Conservation (phyloP, 2,797 vertebrate species). For the Falco biarmicus region DNA sequence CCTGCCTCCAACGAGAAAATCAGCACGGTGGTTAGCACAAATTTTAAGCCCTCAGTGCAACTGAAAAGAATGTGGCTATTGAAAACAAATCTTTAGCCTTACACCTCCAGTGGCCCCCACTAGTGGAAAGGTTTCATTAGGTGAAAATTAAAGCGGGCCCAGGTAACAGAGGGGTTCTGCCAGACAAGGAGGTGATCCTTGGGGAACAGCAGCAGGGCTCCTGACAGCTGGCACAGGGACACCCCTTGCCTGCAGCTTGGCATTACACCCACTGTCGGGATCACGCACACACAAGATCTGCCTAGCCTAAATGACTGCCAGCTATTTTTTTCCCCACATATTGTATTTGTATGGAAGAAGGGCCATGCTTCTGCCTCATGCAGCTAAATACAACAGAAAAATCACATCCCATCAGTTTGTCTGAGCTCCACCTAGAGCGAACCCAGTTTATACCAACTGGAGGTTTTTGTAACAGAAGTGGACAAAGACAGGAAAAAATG, state of each 20-base stretch:
- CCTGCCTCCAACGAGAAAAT: not conserved
- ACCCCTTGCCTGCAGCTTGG: not conserved
- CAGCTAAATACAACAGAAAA: not conserved
- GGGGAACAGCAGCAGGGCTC: not conserved
- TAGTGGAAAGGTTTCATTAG: not conserved
- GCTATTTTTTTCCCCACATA: fast-evolving
- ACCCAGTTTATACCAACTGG: not conserved
- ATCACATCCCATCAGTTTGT: not conserved
- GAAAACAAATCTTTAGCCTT: not conserved
- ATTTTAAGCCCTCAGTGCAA: not conserved
- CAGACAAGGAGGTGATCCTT: fast-evolving
- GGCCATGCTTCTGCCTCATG: not conserved
- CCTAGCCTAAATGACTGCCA: not conserved
- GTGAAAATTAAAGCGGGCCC: not conserved
- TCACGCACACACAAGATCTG: not conserved
- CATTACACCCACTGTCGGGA: not conserved
- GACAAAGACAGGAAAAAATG: not conserved
- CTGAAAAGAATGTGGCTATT: not conserved
- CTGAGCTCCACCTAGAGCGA: not conserved
- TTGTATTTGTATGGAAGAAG: not conserved
- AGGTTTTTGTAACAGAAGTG: not conserved
- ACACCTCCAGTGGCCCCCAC: not conserved
- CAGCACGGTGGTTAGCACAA: fast-evolving
- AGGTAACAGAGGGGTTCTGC: not conserved
- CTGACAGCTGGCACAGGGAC: not conserved